These are phyloP conservation scores for Microplitis deprimator DNA, from an alignment of 2,888 invertebrate genomes.

Conservation along the genomic window DNA sequence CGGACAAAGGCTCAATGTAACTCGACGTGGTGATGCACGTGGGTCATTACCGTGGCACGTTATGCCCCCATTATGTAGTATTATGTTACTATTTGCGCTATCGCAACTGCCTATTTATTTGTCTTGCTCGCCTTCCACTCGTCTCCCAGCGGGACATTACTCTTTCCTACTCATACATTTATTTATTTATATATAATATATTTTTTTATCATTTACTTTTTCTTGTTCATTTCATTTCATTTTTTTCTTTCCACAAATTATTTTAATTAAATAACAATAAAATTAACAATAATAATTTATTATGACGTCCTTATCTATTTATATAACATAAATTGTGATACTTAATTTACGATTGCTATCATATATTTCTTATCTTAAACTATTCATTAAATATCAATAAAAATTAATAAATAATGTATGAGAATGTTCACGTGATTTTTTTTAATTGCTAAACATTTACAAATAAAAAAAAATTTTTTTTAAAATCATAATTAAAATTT, in stretches of 20 bases:
- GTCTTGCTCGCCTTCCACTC: slow-evolving; percentile 61
- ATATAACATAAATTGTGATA: neutral
- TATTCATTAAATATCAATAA: slow-evolving; percentile 3
- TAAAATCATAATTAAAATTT: neutral
- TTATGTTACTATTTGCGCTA: slow-evolving; percentile 70
- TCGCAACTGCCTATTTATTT: slow-evolving; percentile 63
- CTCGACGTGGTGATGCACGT: slow-evolving; percentile 61
- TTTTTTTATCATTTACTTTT: slow-evolving; percentile 9
- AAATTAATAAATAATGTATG: slow-evolving; percentile 18
- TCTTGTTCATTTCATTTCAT: slow-evolving; percentile 9
- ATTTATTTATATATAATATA: slow-evolving; percentile 10
- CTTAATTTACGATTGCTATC: neutral
- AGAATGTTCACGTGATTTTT: neutral
- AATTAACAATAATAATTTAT: no score
- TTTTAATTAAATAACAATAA: no score
- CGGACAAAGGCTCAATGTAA: slow-evolving; percentile 52
- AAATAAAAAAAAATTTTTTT: neutral
- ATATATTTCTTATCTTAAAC: neutral
- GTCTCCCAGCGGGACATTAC: slow-evolving; percentile 41
- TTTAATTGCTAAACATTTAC: neutral
- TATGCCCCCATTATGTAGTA: slow-evolving; percentile 68
- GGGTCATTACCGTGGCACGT: slow-evolving; percentile 60
- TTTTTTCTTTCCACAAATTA: neutral
- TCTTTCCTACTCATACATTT: slow-evolving; percentile 14
- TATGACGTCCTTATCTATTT: no score